Percentiles rank a stretch among this genome's conserved stretches.
Conservation (phyloP, 2,113 vertebrate genomes). For the Anoplopoma fimbria region DNA sequence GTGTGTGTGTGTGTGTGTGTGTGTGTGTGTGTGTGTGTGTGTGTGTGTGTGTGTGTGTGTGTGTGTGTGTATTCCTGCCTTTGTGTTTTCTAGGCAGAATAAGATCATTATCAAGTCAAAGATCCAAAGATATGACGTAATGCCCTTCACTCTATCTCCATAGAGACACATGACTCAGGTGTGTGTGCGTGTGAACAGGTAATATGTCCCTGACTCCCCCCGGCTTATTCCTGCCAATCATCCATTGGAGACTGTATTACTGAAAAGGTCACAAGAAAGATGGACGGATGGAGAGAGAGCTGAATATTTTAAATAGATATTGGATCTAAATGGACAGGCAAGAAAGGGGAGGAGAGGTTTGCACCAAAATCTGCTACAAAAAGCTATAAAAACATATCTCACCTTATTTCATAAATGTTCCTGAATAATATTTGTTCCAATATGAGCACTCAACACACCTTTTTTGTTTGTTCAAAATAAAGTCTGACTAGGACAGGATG, state of each 20-base stretch:
- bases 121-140: constrained; percentile 62
- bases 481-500: constrained; percentile 17
- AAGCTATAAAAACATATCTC: neutral
- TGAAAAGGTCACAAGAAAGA: constrained; percentile 75
- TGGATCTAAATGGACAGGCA: neutral
- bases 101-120: constrained; percentile 34
- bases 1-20: constrained; percentile 4
- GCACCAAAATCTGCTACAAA: neutral
- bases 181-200: constrained; percentile 24
- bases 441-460: constrained; percentile 4
- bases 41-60: constrained; percentile 16
- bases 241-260: constrained; percentile 53
- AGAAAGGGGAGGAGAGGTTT: neutral
- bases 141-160: constrained; percentile 58
- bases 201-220: constrained; percentile 43
- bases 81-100: constrained; percentile 49
- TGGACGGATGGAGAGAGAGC: constrained; percentile 7
- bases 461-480: constrained; percentile 10
- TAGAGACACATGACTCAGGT: constrained; percentile 44
- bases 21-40: constrained; percentile 3
- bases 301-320: constrained; percentile 45
- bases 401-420: neutral
- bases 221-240: constrained; percentile 60
- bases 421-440: neutral
- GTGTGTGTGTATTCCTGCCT: constrained; percentile 15